Conservation (phyloP, 2,888 invertebrate genomes). For the Tiphia femorata region DNA sequence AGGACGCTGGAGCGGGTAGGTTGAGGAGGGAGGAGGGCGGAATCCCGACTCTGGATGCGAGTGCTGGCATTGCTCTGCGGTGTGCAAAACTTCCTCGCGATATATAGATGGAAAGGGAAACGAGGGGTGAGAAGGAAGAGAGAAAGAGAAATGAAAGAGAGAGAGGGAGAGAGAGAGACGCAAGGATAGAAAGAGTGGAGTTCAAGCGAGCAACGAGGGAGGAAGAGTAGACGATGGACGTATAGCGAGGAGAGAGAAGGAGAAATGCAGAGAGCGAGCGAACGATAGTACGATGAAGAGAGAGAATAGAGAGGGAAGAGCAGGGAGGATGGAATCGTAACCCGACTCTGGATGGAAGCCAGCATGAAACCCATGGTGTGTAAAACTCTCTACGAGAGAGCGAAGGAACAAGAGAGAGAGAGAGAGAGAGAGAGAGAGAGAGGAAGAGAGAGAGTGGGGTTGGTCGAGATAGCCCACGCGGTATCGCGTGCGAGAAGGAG, state of each 20-base stretch:
- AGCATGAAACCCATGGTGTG: conserved; percentile 54
- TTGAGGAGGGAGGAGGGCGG: conserved; percentile 19
- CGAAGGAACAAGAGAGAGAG: conserved; percentile 19
- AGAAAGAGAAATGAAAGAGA: conserved; percentile 11
- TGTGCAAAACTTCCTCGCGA: conserved; percentile 58
- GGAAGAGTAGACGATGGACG: conserved; percentile 2
- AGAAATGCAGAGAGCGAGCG: conserved; percentile 31
- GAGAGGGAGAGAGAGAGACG: conserved; percentile 6
- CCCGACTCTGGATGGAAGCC: conserved; percentile 58
- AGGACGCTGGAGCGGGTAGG: conserved; percentile 14
- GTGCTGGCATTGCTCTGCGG: conserved; percentile 50
- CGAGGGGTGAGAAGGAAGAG: conserved; percentile 7
- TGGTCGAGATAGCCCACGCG: conserved; percentile 43
- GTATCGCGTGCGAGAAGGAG: conserved; percentile 15
- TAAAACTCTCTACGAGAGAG: conserved; percentile 52
- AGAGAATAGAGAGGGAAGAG: conserved; percentile 11
- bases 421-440: background rate
- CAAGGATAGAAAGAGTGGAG: conserved; percentile 5
- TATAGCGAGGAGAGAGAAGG: conserved; percentile 23
- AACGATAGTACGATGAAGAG: conserved; percentile 19
- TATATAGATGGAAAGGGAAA: conserved; percentile 23
- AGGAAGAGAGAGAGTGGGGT: conserved; percentile 33
- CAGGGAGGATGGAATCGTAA: conserved; percentile 48
- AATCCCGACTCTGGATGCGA: conserved; percentile 55
- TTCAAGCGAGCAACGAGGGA: conserved; percentile 13